Conservation (phyloP, 1,140 invertebrate species). For the Sycophaga agraensis region DNA sequence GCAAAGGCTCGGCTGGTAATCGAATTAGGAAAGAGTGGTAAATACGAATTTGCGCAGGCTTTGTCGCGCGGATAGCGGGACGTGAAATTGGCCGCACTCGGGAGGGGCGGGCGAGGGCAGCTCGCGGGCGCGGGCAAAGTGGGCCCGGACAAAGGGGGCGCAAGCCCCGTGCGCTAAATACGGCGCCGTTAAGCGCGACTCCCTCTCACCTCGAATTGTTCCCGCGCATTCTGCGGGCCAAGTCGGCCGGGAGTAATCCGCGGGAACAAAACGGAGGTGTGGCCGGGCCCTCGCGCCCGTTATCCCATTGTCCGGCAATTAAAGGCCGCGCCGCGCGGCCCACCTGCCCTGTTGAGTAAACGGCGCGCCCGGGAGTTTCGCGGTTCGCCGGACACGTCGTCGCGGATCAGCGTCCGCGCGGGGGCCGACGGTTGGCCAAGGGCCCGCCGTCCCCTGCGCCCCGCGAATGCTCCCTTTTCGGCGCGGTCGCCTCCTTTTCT, state of each 20-base stretch:
- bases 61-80: constrained; percentile 1
- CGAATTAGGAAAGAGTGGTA: constrained; percentile 20
- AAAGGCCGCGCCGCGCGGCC: constrained; percentile 46
- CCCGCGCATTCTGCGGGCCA: constrained; percentile 35
- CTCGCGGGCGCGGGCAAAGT: too few species aligned
- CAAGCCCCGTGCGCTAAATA: not conserved
- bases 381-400: constrained; percentile 40
- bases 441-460: too few species aligned
- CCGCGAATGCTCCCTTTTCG: too few species aligned
- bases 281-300: constrained; percentile 13
- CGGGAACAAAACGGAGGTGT: constrained; percentile 29
- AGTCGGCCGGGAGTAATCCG: constrained; percentile 44
- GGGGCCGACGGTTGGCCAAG: too few species aligned
- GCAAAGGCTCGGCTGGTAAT: constrained; percentile 12
- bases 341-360: constrained; percentile 48
- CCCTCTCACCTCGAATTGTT: constrained; percentile 26
- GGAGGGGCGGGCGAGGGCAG: too few species aligned
- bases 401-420: constrained; percentile 19
- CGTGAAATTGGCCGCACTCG: constrained; percentile 8
- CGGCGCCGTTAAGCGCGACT: too few species aligned
- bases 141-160: constrained; percentile 5
- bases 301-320: constrained; percentile 52
- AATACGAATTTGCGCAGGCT: constrained; percentile 15
- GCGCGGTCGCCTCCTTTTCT: too few species aligned
- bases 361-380: constrained; percentile 27